Evolutionary conservation across 1,140 invertebrate species (phyloP), one percentile per base, ranked within the genome.

Genomic region (Spodoptera frugiperda): DNA sequence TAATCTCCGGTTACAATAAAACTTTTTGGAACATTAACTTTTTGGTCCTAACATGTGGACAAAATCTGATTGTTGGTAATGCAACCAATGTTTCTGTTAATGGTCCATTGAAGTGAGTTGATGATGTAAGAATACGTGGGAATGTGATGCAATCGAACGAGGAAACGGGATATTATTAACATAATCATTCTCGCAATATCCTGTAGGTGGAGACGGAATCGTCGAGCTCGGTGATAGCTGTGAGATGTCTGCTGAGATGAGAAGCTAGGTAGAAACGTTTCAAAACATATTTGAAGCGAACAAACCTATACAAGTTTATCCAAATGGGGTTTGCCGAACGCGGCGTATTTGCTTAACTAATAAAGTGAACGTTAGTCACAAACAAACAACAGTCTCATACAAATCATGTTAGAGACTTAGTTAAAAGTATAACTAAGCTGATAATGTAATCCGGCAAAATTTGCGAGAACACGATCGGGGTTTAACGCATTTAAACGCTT

Each of bases 101-200:
- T 84, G 78, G 78, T 78, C 78, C 82, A 80, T 84, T 76, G 78
- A 81, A 77, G 71, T 57, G 71, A 78, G 78, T 83, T 85, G 70
- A 85, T 88, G 89, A 90, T 83, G 85, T 80, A 81, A 86, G 78
- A 82, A 46, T 78, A 83, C 87, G 87, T 89, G 88, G 87, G 89
- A 90, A 88, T 89, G 70, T 78, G 48, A 82, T 85, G 79, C 71
- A 87, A 87, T 85, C 70, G 39, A 15, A 80, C 59, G 19, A 80
- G 80, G 79, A 80, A 77, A 76, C 53, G 80, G 79, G 82, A 81
- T 82, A 85, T 82, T 82, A 80, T 70, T 80, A 75, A 44, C 17
- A 53, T 78, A 75, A 77, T 74, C 74, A 67, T 75, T 61, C 63
- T 65, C 46, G 61, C 72, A 78, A 84, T 80, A 84, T 84, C 78